phyloP scores from a whole-genome alignment of 2,888 invertebrate genomes.

The Pollenia griseotomentosa region DNA sequence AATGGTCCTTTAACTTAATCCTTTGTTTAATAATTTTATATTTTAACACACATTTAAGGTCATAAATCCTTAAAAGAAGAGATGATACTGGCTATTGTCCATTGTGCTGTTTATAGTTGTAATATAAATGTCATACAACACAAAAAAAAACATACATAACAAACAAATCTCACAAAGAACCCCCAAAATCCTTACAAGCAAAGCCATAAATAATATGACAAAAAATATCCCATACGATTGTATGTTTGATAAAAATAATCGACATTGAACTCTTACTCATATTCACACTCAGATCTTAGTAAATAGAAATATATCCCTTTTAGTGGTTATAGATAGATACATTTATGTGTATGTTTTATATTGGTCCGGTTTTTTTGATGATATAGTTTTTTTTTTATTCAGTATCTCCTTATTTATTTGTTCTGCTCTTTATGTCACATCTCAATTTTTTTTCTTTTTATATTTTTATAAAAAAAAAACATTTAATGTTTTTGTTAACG shows the following conservation, averaged over 20 bases:
- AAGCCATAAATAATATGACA: slow-evolving; percentile 31
- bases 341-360: not conserved
- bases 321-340: slow-evolving; percentile 11
- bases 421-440: not conserved
- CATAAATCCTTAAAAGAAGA: slow-evolving; percentile 11
- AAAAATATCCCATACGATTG: not conserved
- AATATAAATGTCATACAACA: slow-evolving; percentile 28
- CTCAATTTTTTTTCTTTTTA: too few relatives aligned
- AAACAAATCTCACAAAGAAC: not conserved
- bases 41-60: not conserved
- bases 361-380: not conserved
- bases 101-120: slow-evolving; percentile 33
- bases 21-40: not conserved
- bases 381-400: slow-evolving; percentile 28
- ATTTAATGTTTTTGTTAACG: not conserved
- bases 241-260: not conserved
- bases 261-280: not conserved
- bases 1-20: not conserved
- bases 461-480: too few relatives aligned
- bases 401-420: slow-evolving; percentile 56
- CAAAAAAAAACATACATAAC: not conserved
- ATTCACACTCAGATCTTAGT: not conserved
- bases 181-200: not conserved
- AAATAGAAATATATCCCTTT: not conserved
- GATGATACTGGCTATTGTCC: not conserved